phyloP scores from a whole-genome alignment of 1,140 invertebrate species.

The Yoshiicerus persimilis region DNA sequence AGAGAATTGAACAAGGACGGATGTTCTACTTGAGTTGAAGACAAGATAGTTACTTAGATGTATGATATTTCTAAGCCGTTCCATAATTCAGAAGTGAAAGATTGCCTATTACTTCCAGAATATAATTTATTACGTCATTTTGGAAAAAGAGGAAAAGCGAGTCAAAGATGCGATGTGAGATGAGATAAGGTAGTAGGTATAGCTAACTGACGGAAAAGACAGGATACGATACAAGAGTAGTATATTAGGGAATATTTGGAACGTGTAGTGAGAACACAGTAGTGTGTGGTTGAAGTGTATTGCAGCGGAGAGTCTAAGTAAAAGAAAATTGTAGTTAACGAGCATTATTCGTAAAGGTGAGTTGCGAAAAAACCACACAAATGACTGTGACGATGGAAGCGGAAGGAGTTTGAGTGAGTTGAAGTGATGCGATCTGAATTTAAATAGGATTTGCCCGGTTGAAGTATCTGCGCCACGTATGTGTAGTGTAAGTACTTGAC shows the following conservation, averaged over 20 bases:
- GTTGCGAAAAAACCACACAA: background rate
- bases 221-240: too few relatives aligned
- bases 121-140: background rate
- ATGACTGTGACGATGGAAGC: background rate
- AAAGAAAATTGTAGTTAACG: background rate
- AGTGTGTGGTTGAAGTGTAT: too few relatives aligned
- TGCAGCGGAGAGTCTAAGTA: too few relatives aligned
- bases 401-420: background rate
- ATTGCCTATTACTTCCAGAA: background rate
- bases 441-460: background rate
- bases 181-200: too few relatives aligned
- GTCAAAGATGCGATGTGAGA: background rate
- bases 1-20: too few relatives aligned
- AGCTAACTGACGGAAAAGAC: too few relatives aligned
- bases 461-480: background rate
- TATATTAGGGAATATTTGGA: too few relatives aligned
- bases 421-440: background rate
- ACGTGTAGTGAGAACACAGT: too few relatives aligned
- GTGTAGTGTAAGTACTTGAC: background rate
- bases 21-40: background rate
- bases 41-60: background rate
- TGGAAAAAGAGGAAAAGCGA: background rate
- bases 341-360: background rate
- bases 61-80: background rate
- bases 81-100: background rate